Conservation (phyloP, 2,797 vertebrate genomes). For the Tachyglossus aculeatus region DNA sequence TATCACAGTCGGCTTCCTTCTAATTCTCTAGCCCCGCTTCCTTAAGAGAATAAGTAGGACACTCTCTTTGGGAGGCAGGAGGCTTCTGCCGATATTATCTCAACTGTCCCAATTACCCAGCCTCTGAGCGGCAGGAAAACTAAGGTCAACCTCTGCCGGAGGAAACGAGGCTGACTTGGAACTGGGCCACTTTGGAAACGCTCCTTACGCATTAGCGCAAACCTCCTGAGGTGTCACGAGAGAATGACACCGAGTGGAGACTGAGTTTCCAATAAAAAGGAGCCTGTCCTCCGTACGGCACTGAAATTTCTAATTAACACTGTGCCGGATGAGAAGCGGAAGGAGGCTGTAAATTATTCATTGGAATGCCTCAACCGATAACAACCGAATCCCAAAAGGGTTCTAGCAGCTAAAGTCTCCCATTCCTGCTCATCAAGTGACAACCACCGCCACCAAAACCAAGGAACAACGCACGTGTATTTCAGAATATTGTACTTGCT, state of each 20-base stretch:
- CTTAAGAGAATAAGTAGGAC: no score
- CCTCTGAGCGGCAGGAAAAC: no score
- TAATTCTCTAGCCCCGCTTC: no score
- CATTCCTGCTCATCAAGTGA: no score
- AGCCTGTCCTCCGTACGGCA: neutral
- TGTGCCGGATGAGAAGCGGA: neutral
- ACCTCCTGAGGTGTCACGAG: neutral
- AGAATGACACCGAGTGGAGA: neutral
- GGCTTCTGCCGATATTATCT: no score
- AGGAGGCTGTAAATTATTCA: neutral
- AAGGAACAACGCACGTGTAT: no score
- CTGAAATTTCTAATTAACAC: neutral
- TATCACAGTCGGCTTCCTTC: no score
- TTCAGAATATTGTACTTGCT: no score
- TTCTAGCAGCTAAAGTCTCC: neutral
- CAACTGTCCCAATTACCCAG: no score
- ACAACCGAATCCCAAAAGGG: neutral
- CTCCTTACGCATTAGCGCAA: neutral
- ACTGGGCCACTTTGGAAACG: neutral
- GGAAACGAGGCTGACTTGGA: neutral
- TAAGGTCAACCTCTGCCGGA: neutral
- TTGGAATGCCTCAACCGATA: neutral
- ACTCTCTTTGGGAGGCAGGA: no score
- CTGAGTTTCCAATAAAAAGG: neutral
- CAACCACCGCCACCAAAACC: no score